Evolutionary conservation across 1,140 invertebrate genomes (phyloP), one percentile per base, ranked within the genome.

Genomic region (Drosophila mojavensis): DNA sequence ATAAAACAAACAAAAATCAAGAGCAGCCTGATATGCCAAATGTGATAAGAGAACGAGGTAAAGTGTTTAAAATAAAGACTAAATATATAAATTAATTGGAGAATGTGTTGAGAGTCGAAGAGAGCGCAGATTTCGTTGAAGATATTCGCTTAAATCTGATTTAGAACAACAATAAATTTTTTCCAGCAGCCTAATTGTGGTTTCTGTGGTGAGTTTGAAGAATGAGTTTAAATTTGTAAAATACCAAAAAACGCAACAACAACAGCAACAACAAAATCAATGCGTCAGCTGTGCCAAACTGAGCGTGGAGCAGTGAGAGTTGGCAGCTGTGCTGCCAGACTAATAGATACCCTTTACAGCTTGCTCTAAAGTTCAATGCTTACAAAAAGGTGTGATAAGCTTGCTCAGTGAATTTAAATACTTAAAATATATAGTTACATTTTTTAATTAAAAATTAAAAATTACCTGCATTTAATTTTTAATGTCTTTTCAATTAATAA

Each of bases 191-290:
- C 68, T 70, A 72, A 83, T 47, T 90, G 85, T 69, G 85, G 76
- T 75, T 81, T 84, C 61, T 89, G 85, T 81, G 80, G 85, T 88
- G 80, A 80, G 61, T 70, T 71, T 70, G 55, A 75, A 47, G 68
- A 75, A 71, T 75, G 67, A 65, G 9, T 11, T 33, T 59, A 33
- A 28, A 26, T 51, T 50, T 26, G 47, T 30, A 48, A 62, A 62
- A 56, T 33, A 51, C 24, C 39, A 33, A 41, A 43, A 68, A 43
- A 61, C 50, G 47, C 55, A 26, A n/a, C 4, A 50, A 24, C 6
- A 47, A 28, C 17, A 50, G 11, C 10, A 47, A 28, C 17, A 56
- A 45, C 5, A 50, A 64, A 54, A 62, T 63, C 63, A 50, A 70
- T 50, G 73, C 62, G 67, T 79, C 59, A 72, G 63, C 84, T 89